Conservation (phyloP, 2,888 invertebrate genomes). For the Acleris laterana region DNA sequence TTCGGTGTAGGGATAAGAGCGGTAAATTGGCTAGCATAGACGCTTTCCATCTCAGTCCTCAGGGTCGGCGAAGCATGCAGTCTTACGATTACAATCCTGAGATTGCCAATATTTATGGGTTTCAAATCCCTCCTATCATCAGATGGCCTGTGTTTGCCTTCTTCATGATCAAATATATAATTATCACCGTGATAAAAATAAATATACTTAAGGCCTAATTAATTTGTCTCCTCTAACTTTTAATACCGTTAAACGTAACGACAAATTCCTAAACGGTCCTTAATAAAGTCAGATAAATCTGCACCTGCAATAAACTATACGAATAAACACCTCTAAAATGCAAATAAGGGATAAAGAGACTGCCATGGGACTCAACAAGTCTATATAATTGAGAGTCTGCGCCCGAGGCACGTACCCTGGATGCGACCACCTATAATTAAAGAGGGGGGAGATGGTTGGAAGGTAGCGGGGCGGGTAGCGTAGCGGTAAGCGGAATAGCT, state of each 20-base stretch:
- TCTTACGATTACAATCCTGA: too few relatives aligned
- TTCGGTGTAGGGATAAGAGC: too few relatives aligned
- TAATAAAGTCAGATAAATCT: conserved; percentile 33
- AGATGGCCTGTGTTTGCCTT: too few relatives aligned
- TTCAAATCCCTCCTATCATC: too few relatives aligned
- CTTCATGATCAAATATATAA: too few relatives aligned
- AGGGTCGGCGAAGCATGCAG: too few relatives aligned
- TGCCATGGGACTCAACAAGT: conserved; percentile 27
- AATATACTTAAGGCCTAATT: not conserved
- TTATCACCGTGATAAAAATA: too few relatives aligned
- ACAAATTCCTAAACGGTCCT: conserved; percentile 13
- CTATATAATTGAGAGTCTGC: conserved; percentile 25
- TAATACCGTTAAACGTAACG: not conserved
- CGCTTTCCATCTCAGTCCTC: too few relatives aligned
- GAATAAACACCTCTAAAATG: conserved; percentile 34
- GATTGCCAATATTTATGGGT: too few relatives aligned
- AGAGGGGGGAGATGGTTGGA: conserved; percentile 5
- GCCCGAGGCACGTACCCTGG: conserved; percentile 25
- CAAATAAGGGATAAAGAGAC: conserved; percentile 29
- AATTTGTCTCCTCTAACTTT: not conserved
- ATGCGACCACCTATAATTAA: conserved; percentile 33
- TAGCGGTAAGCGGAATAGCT: not conserved
- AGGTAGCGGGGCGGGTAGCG: not conserved
- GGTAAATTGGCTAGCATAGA: too few relatives aligned
- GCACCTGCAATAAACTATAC: conserved; percentile 22